Conservation (phyloP, 2,113 vertebrate species). For the Platichthys flesus region DNA sequence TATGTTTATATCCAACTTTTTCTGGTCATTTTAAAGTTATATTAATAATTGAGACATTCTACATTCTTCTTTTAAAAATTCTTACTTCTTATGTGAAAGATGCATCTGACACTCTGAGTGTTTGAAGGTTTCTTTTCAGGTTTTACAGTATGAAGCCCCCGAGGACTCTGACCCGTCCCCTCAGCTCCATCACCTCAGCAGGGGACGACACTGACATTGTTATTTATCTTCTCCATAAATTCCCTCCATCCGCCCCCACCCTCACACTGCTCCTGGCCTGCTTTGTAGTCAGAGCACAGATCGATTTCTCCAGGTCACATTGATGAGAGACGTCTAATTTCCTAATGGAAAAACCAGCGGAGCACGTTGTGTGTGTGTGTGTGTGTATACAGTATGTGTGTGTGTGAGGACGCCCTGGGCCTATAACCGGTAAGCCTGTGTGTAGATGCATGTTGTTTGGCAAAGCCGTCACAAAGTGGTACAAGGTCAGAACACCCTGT, state of each 20-base stretch:
- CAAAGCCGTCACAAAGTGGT: neutral
- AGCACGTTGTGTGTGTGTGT: slow-evolving; percentile 13
- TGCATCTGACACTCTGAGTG: too few species aligned
- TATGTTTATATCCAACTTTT: neutral
- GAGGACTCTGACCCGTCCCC: slow-evolving; percentile 2
- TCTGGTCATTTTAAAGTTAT: too few species aligned
- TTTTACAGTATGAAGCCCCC: neutral
- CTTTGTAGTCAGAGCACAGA: slow-evolving; percentile 55
- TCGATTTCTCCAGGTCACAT: slow-evolving; percentile 58
- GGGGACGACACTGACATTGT: slow-evolving; percentile 9
- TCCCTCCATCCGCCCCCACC: neutral
- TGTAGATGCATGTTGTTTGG: neutral
- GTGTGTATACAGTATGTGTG: neutral
- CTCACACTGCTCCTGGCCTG: slow-evolving; percentile 9
- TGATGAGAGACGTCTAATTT: slow-evolving; percentile 75
- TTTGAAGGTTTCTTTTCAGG: neutral
- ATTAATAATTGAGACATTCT: neutral
- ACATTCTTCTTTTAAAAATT: neutral
- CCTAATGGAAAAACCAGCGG: slow-evolving; percentile 71
- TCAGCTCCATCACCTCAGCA: slow-evolving; percentile 5
- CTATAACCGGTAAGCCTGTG: neutral
- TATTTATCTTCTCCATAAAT: slow-evolving; percentile 37
- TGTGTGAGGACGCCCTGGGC: slow-evolving; percentile 20
- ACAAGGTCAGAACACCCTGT: slow-evolving; percentile 22
- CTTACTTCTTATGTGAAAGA: too few species aligned